Base-by-base conservation (phyloP, 2,797 vertebrate genomes). In the Sebastiscus albofasciatus region DNA sequence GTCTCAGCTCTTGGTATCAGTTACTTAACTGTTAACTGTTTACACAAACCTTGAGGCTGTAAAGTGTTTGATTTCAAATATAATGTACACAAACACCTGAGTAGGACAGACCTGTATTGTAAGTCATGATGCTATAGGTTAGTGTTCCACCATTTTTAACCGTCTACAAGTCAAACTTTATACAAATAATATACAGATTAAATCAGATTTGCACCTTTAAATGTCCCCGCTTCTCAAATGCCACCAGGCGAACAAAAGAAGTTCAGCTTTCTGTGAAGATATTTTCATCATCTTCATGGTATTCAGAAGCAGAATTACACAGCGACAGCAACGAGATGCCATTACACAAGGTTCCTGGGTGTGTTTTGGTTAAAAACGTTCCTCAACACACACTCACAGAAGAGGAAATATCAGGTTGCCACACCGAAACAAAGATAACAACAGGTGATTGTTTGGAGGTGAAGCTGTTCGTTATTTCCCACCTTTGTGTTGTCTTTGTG, bases 391-490 rank as follows among this genome's bases (percentile, higher is more conserved):
- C 49, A 71, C 74, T 34, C 54, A 55, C 36, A 69, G 18, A 77
- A 27, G 65, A 79, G 87, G 89, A 89, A 90, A 87, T 92, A 89
- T 93, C 87, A 79, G 76, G 89, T 92, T 91, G 64, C 85, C 36
- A 1, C 36, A 69, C 33, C 2, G 26, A 87, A 91, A 92, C 90
- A 91, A 92, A 70, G 78, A 79, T 13, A 77, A 90, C 74, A 84
- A 81, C 82, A 82, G 80, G 78, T 84, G 62, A 83, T 80, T 86
- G 72, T 85, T 46, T 83, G 74, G 81, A 88, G 75, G 82, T 64
- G 27, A 74, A 84, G 76, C 73, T 24, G 29, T 87, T 77, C 14
- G 12, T 71, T 75, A 81, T 79, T 87, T 89, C 81, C 77, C 79
- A 80, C 31, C 86, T 82, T 79, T 91, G 85, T 87, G 31, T 62